These are phyloP conservation scores for Hyles vespertilio DNA, from an alignment of 1,140 invertebrate genomes.

Conservation along the genomic window DNA sequence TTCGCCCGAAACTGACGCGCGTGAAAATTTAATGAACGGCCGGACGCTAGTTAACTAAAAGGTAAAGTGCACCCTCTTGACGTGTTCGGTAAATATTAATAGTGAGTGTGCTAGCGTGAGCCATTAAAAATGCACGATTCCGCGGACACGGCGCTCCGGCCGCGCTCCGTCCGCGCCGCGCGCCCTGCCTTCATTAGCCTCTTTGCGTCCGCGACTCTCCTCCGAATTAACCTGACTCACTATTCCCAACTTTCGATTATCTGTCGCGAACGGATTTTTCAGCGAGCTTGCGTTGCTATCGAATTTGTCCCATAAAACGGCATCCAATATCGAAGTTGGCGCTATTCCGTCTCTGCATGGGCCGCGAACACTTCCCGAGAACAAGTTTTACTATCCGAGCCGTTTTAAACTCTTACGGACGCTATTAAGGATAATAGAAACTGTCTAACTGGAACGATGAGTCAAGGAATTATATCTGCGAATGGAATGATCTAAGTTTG, in stretches of 20 bases:
- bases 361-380: constrained; percentile 55
- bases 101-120: constrained; percentile 70
- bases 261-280: constrained; percentile 17
- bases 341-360: constrained; percentile 43
- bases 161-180: constrained; percentile 8
- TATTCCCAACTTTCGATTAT: constrained; percentile 15
- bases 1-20: constrained; percentile 71
- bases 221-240: constrained; percentile 34
- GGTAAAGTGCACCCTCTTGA: constrained; percentile 76
- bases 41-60: constrained; percentile 76
- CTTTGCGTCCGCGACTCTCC: constrained; percentile 41
- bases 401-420: constrained; percentile 70
- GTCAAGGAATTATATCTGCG: constrained; percentile 59
- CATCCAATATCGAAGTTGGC: constrained; percentile 62
- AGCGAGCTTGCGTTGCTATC: constrained; percentile 46
- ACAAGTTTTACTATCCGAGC: constrained; percentile 65
- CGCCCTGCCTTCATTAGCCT: constrained; percentile 55
- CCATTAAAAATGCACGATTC: constrained; percentile 73
- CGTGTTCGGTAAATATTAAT: constrained; percentile 75
- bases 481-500: constrained; percentile 59
- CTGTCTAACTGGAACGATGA: constrained; percentile 59
- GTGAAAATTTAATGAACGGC: constrained; percentile 75
- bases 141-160: constrained; percentile 50
- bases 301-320: constrained; percentile 66
- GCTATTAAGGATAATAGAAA: constrained; percentile 73